phyloP scores from a whole-genome alignment of 1,140 invertebrate genomes.

The Chlorops oryzae region DNA sequence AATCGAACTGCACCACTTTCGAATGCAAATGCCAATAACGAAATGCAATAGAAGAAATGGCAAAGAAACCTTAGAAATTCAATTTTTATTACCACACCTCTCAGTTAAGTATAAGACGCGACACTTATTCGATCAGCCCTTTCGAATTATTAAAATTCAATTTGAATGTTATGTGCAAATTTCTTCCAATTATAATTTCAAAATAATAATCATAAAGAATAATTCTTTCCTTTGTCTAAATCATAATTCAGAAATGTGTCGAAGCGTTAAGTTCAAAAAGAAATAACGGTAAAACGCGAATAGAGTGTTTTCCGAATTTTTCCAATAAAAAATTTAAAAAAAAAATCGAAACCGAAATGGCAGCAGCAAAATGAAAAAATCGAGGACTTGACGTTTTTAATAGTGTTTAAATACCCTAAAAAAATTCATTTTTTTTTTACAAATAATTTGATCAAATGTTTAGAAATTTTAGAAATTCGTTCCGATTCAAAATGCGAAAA shows the following conservation, averaged over 20 bases:
- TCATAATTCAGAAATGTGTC: too few species aligned
- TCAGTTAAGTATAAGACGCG: slow-evolving; percentile 1
- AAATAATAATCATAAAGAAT: neutral
- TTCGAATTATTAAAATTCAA: neutral
- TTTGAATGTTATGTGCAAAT: neutral
- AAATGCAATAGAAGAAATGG: slow-evolving; percentile 37
- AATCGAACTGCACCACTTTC: too few species aligned
- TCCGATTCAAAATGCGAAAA: slow-evolving; percentile 34
- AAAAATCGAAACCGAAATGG: too few species aligned
- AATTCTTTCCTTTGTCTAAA: too few species aligned
- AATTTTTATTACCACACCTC: slow-evolving; percentile 45
- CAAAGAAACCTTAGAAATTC: slow-evolving; percentile 45
- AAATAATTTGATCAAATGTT: neutral
- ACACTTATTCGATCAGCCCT: neutral
- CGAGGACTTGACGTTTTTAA: too few species aligned
- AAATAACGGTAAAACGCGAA: too few species aligned
- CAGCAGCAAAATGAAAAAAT: too few species aligned
- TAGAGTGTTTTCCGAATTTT: too few species aligned
- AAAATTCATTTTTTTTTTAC: neutral
- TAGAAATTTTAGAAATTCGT: slow-evolving; percentile 15
- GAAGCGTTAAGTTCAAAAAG: too few species aligned
- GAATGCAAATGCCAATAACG: too few species aligned
- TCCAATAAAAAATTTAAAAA: too few species aligned
- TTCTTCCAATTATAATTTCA: neutral
- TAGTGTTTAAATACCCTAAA: neutral